phyloP scores from a whole-genome alignment of 2,113 vertebrate species.

The Capreolus pygargus region DNA sequence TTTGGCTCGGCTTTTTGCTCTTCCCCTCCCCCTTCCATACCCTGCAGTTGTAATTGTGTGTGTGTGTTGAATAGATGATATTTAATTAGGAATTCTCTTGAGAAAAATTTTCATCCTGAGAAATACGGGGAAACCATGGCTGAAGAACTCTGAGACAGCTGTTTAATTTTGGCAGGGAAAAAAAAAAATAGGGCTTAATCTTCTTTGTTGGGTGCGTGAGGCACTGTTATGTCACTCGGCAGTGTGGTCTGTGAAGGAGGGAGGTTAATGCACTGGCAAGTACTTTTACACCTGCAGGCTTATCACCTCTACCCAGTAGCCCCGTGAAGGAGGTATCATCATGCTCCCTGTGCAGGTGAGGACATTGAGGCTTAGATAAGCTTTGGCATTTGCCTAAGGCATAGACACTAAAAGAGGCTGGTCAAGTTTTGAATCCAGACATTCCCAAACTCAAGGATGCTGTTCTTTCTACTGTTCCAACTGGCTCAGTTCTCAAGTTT shows the following conservation, averaged over 20 bases:
- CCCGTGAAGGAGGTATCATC: background rate
- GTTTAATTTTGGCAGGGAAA: conserved; percentile 29
- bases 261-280: fast-evolving
- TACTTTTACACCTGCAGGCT: background rate
- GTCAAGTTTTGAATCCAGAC: background rate
- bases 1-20: background rate
- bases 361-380: background rate
- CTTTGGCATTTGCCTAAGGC: background rate
- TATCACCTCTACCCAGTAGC: background rate
- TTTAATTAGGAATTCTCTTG: conserved; percentile 49
- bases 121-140: background rate
- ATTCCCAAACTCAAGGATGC: background rate
- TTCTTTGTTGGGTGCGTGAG: background rate
- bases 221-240: background rate
- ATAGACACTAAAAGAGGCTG: background rate
- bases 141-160: background rate
- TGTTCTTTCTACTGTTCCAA: background rate
- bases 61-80: conserved; percentile 9
- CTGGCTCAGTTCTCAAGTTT: background rate
- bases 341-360: background rate
- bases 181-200: background rate
- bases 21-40: background rate
- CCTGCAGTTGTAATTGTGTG: background rate
- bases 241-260: background rate
- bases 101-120: background rate